Conservation (phyloP, 2,888 invertebrate species). For the Patella depressa region DNA sequence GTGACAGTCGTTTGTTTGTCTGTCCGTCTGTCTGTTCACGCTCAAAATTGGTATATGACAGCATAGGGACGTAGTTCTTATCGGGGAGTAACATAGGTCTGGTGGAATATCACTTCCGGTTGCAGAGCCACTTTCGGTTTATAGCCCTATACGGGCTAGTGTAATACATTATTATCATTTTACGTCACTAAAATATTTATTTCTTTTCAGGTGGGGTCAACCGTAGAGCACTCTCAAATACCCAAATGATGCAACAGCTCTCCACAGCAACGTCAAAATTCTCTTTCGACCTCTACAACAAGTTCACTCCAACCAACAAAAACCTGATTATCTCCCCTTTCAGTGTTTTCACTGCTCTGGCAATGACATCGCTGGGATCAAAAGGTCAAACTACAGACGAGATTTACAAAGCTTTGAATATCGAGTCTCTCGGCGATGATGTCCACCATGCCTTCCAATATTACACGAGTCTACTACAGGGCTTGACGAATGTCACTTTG, state of each 20-base stretch:
- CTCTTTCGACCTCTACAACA: conserved; percentile 13
- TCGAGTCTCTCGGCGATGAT: conserved; percentile 23
- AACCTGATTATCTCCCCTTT: conserved; percentile 65
- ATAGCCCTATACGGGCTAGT: too few relatives aligned
- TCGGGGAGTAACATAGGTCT: too few relatives aligned
- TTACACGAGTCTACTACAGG: conserved; percentile 14
- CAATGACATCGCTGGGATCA: conserved; percentile 66
- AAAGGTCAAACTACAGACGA: conserved; percentile 56
- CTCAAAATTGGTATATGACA: too few relatives aligned
- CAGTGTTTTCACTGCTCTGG: conserved; percentile 65
- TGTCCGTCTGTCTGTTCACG: too few relatives aligned
- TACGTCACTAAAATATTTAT: too few relatives aligned
- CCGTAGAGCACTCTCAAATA: background rate
- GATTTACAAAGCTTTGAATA: conserved; percentile 39
- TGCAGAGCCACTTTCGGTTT: too few relatives aligned
- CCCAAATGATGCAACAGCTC: background rate
- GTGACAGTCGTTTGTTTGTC: too few relatives aligned
- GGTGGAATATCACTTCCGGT: too few relatives aligned
- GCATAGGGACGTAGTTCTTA: too few relatives aligned
- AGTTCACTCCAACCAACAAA: background rate
- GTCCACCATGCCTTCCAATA: conserved; percentile 34
- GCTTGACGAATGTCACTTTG: conserved; percentile 35
- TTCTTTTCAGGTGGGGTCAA: too few relatives aligned
- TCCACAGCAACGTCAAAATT: background rate
- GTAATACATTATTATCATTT: too few relatives aligned